These are phyloP conservation scores for Agrypnus murinus DNA, from an alignment of 2,888 invertebrate genomes.

Conservation along the genomic window DNA sequence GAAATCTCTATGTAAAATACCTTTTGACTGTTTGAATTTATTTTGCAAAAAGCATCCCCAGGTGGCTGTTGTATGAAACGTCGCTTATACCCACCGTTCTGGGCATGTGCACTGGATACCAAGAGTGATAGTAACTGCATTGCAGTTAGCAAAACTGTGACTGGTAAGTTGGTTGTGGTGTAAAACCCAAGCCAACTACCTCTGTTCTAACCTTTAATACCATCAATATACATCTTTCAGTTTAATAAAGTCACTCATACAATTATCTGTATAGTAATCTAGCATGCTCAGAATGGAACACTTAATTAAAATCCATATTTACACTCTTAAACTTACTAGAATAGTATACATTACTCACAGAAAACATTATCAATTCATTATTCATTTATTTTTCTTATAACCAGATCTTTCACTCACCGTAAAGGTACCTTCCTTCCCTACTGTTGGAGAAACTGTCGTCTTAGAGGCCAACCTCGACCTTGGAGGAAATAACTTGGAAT, in stretches of 20 bases:
- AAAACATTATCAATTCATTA: slow-evolving; percentile 9
- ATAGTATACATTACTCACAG: neutral
- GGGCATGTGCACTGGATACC: slow-evolving; percentile 21
- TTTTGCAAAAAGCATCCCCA: slow-evolving; percentile 9
- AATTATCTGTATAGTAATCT: no score
- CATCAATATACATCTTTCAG: no score
- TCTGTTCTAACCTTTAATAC: no score
- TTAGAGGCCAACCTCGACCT: slow-evolving; percentile 42
- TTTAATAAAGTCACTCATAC: no score
- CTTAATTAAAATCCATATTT: no score
- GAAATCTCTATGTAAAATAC: no score
- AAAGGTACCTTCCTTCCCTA: slow-evolving; percentile 49
- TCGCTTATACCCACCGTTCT: slow-evolving; percentile 17
- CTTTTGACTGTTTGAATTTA: neutral
- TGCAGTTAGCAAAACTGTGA: neutral
- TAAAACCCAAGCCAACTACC: no score
- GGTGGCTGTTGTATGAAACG: slow-evolving; percentile 15
- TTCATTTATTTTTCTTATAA: slow-evolving; percentile 14
- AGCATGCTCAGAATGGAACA: no score
- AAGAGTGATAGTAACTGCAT: slow-evolving; percentile 3
- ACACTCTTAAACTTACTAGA: neutral
- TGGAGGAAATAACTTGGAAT: slow-evolving; percentile 45
- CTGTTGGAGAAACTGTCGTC: slow-evolving; percentile 35
- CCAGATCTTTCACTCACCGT: slow-evolving; percentile 38
- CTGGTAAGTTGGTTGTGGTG: neutral